Conservation (phyloP, 2,888 invertebrate species). For the Gerris lacustris region DNA sequence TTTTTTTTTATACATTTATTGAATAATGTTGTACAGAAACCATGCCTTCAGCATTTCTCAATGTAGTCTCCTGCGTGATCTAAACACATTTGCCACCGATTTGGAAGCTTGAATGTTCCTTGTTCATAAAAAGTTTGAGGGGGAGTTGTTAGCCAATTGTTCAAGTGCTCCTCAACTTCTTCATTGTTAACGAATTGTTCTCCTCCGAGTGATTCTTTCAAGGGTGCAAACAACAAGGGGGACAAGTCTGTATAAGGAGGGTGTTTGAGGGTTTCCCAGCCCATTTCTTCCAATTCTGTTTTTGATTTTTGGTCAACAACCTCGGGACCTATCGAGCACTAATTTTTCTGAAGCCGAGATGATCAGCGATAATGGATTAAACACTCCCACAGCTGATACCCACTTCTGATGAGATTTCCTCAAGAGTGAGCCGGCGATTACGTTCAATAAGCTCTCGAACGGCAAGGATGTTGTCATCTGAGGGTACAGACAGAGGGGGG, state of each 20-base stretch:
- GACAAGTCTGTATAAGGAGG: background rate
- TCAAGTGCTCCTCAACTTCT: conserved; percentile 23
- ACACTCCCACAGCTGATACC: too few relatives aligned
- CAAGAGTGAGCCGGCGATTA: too few relatives aligned
- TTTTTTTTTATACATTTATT: too few relatives aligned
- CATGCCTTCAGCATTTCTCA: background rate
- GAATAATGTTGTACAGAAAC: background rate
- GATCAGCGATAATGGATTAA: too few relatives aligned
- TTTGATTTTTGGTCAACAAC: too few relatives aligned
- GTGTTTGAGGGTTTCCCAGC: conserved; percentile 9
- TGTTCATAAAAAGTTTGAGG: conserved; percentile 19
- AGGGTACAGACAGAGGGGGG: too few relatives aligned
- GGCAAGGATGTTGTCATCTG: too few relatives aligned
- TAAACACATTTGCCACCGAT: conserved; percentile 19
- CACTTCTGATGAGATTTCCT: too few relatives aligned
- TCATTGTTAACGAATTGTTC: conserved; percentile 26
- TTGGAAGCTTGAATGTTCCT: conserved; percentile 21
- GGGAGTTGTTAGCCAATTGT: conserved; percentile 23
- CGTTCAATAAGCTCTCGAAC: too few relatives aligned
- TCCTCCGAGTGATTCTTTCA: conserved; percentile 11
- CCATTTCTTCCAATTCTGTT: conserved; percentile 15
- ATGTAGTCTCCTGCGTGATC: conserved; percentile 7
- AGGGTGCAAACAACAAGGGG: background rate
- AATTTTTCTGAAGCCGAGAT: too few relatives aligned
- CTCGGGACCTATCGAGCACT: too few relatives aligned